phyloP scores from a whole-genome alignment of 2,888 invertebrate genomes.

The Leptodirus hochenwartii region DNA sequence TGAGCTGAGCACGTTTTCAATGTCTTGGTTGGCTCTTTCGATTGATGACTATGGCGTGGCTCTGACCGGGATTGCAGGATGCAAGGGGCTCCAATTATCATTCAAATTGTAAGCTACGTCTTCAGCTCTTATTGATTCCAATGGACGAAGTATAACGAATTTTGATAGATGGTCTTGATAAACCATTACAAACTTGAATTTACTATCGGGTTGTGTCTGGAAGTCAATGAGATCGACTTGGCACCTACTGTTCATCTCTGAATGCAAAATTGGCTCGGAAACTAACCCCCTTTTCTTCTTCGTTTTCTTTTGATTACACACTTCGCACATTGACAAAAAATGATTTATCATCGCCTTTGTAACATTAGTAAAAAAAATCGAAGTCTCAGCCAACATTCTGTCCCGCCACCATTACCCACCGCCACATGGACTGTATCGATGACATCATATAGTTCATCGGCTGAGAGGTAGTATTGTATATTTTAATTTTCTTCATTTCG shows the following conservation, averaged over 20 bases:
- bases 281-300: constrained; percentile 11
- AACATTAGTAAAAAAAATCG: background rate
- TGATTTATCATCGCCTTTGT: background rate
- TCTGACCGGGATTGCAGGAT: constrained; percentile 23
- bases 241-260: too few species aligned
- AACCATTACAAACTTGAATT: constrained; percentile 21
- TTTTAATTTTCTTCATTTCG: background rate
- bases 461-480: background rate
- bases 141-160: constrained; percentile 21
- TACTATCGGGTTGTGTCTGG: constrained; percentile 18
- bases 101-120: constrained; percentile 21
- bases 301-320: constrained; percentile 6
- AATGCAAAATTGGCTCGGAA: constrained; percentile 11
- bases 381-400: background rate
- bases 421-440: constrained; percentile 1
- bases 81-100: constrained; percentile 23
- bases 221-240: constrained; percentile 24
- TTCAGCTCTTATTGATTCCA: constrained; percentile 19
- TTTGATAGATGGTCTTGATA: constrained; percentile 25
- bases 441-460: constrained; percentile 1
- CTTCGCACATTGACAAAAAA: constrained; percentile 6
- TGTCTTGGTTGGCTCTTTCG: constrained; percentile 21
- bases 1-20: constrained; percentile 19
- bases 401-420: constrained; percentile 1
- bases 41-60: constrained; percentile 19